A percentile compares a stretch with the other conserved stretches of the same genome.
Conservation (phyloP, 1,140 invertebrate genomes). For the Drosophila kohkoa region DNA sequence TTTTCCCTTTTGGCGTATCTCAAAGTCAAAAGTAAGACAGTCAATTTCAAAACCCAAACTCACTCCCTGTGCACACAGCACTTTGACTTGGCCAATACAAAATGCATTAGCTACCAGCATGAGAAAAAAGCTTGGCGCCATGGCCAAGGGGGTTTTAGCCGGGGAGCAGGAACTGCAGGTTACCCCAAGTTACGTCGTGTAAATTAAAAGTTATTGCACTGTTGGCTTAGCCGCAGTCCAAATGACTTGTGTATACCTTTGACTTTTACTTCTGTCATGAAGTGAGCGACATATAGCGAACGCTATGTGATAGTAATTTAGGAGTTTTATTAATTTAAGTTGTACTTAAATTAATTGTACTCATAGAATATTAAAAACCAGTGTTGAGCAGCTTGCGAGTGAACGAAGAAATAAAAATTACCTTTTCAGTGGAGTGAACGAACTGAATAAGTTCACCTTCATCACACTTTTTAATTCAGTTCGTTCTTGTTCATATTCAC, state of each 20-base stretch:
- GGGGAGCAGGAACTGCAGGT: slow-evolving; percentile 1
- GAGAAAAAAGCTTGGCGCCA: slow-evolving; percentile 11
- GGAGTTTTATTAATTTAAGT: no score
- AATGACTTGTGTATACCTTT: slow-evolving; percentile 15
- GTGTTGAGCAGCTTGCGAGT: no score
- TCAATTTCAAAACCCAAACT: slow-evolving; percentile 59
- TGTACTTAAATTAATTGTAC: no score
- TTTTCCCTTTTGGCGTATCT: slow-evolving; percentile 33
- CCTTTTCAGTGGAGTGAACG: no score
- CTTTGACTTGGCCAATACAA: slow-evolving; percentile 59
- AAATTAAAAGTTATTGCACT: slow-evolving; percentile 62
- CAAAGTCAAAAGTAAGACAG: slow-evolving; percentile 68
- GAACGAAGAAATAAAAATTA: no score
- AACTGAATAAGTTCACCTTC: no score
- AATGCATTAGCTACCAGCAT: slow-evolving; percentile 58
- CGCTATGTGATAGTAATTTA: no score
- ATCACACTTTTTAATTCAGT: no score
- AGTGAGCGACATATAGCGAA: neutral
- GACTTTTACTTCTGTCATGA: neutral
- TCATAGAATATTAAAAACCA: no score
- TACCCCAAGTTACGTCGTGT: slow-evolving; percentile 24
- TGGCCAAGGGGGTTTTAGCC: slow-evolving; percentile 8
- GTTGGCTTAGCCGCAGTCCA: slow-evolving; percentile 37
- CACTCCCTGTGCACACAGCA: slow-evolving; percentile 19
- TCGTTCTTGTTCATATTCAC: no score